Conservation (phyloP, 2,113 vertebrate genomes). For the Glaucidium brasilianum region DNA sequence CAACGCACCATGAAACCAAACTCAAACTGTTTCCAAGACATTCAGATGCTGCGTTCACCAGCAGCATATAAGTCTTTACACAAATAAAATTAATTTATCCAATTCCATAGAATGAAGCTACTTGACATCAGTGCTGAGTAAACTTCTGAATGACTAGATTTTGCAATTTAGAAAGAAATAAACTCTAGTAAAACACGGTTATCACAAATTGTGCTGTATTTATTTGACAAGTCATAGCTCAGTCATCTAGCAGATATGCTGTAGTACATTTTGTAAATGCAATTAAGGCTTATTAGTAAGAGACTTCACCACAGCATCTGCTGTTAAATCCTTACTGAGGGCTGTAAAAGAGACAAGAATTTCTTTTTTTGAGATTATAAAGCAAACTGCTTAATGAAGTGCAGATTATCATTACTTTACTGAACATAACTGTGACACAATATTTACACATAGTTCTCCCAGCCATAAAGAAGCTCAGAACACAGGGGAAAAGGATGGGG, state of each 20-base stretch:
- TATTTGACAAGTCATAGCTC: neutral
- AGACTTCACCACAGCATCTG: neutral
- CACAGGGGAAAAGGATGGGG: neutral
- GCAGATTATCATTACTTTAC: neutral
- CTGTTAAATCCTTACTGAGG: neutral
- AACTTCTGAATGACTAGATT: neutral
- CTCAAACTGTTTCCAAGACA: neutral
- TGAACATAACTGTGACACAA: neutral
- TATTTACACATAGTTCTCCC: neutral
- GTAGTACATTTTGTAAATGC: neutral
- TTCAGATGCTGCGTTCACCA: neutral
- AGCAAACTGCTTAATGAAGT: neutral
- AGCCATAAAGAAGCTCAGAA: neutral
- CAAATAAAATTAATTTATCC: neutral
- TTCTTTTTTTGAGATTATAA: neutral
- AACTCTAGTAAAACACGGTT: neutral
- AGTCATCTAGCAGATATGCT: neutral
- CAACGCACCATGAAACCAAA: neutral
- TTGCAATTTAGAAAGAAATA: slow-evolving; percentile 8
- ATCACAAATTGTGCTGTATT: neutral
- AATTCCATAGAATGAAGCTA: neutral
- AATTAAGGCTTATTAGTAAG: neutral
- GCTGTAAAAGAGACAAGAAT: neutral
- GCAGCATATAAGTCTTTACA: neutral
- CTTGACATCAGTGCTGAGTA: neutral